A percentile compares a stretch with the other conserved stretches of the same genome.
phyloP scores from a whole-genome alignment of 30 jellyfish, hydroid and myxozoan species.

The Euphysa ruthae region DNA sequence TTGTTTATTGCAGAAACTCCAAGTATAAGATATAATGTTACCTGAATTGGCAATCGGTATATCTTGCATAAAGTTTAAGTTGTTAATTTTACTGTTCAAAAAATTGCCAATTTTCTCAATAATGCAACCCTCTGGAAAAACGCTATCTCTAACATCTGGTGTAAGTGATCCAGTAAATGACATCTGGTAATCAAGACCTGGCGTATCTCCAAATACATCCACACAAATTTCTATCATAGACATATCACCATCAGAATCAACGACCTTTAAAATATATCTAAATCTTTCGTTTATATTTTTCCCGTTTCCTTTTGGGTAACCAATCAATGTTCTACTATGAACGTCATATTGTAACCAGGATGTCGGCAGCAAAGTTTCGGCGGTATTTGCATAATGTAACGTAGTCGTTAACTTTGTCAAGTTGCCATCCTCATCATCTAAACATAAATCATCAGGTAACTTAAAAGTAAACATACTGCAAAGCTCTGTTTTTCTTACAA shows the following conservation, averaged over 20 bases:
- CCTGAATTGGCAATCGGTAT: neutral
- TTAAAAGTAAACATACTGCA: constrained; percentile 9
- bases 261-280: constrained; percentile 2
- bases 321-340: constrained; percentile 23
- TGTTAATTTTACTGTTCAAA: neutral
- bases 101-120: neutral
- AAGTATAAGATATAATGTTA: neutral
- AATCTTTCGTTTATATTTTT: neutral
- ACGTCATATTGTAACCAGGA: constrained; percentile 79
- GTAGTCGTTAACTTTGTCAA: neutral
- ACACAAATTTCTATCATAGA: constrained; percentile 2
- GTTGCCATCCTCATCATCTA: constrained; percentile 17
- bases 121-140: neutral
- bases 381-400: neutral
- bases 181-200: constrained; percentile 6
- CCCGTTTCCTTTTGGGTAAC: constrained; percentile 36
- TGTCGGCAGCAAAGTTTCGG: neutral
- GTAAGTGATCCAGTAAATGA: neutral
- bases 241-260: constrained; percentile 2
- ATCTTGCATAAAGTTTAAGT: neutral
- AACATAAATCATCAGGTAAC: constrained; percentile 17
- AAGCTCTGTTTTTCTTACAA: constrained; percentile 1
- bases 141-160: neutral
- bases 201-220: neutral
- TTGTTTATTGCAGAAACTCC: constrained; percentile 20